Base-by-base conservation (phyloP, 2,888 invertebrate genomes). In the Agriopis aurantiaria region DNA sequence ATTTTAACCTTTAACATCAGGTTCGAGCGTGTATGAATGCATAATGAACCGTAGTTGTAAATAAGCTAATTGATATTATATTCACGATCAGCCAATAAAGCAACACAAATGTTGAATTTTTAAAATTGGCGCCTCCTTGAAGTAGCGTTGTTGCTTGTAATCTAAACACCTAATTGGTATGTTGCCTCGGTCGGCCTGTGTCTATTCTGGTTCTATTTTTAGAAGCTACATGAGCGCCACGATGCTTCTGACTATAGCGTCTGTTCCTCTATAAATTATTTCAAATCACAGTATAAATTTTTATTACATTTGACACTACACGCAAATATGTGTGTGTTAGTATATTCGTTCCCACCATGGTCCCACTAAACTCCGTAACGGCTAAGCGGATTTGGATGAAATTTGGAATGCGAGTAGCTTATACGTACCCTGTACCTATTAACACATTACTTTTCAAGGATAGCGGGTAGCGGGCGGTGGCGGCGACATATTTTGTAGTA, bases 191-290 rank as follows among this genome's bases (percentile, higher is more conserved):
- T 49, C 58, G 11, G 63, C n/a, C 59, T 52, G 45, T 65, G 52
- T 69, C 62, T 65, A 58, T 65, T 63, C 49, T 49, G 10, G 55
- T 57, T 62, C 66, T 71, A 71, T 71, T 67, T 67, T 55, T 70
- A 70, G 62, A 48, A 46, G 11, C 51, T 57, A 52, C 41, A 46
- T 55, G 48, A 49, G 17, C 59, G 59, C 48, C 17, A 60, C 55
- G 48, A 12, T 58, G 12, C 52, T 33, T 45, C 12, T 51, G 48
- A 55, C 51, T 51, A 49, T 46, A 62, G 17, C 45, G 53, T 63
- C 58, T 63, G 55, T 53, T 11, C 40, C 11, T 55, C 49, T 49
- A 43, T 64, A 62, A 62, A 63, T 63, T 46, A 57, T 17, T 41
- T 49, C 23, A 43, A 49, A 46, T 52, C 40, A 12, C 46, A 49